phyloP scores from a whole-genome alignment of 2,113 vertebrate species.

The Anolis carolinensis region DNA sequence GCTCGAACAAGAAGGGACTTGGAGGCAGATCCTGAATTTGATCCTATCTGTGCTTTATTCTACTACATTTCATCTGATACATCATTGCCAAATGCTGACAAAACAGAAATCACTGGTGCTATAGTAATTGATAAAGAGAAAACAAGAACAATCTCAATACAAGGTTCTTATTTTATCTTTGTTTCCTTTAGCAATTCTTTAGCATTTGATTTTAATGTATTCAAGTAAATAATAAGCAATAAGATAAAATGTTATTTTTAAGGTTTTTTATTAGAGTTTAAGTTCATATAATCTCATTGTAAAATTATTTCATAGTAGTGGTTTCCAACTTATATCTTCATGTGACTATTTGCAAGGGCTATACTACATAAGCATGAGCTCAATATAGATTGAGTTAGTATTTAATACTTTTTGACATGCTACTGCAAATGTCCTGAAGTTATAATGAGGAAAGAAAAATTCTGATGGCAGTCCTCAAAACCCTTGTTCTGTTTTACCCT shows the following conservation, averaged over 20 bases:
- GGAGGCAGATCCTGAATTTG: constrained; percentile 96
- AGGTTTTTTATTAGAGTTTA: constrained; percentile 35
- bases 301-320: constrained; percentile 37
- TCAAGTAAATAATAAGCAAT: constrained; percentile 64
- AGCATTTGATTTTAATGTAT: constrained; percentile 53
- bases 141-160: constrained; percentile 64
- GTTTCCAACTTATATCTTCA: constrained; percentile 73
- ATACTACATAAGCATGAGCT: constrained; percentile 40
- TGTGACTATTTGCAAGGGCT: constrained; percentile 65
- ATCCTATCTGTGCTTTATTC: constrained; percentile 98
- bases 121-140: constrained; percentile 88
- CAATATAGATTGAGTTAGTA: not conserved
- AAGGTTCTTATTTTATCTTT: constrained; percentile 77
- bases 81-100: constrained; percentile 76
- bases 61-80: constrained; percentile 92
- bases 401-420: constrained; percentile 52
- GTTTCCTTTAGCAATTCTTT: constrained; percentile 54
- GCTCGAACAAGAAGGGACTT: constrained; percentile 92
- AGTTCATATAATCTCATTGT: constrained; percentile 62
- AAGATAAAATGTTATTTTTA: constrained; percentile 36
- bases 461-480: constrained; percentile 41
- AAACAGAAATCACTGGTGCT: constrained; percentile 85
- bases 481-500: constrained; percentile 8
- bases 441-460: constrained; percentile 71
- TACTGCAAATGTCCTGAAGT: constrained; percentile 69